Base-by-base conservation (phyloP, 1,140 invertebrate species). In the Bathynomus jamesi region DNA sequence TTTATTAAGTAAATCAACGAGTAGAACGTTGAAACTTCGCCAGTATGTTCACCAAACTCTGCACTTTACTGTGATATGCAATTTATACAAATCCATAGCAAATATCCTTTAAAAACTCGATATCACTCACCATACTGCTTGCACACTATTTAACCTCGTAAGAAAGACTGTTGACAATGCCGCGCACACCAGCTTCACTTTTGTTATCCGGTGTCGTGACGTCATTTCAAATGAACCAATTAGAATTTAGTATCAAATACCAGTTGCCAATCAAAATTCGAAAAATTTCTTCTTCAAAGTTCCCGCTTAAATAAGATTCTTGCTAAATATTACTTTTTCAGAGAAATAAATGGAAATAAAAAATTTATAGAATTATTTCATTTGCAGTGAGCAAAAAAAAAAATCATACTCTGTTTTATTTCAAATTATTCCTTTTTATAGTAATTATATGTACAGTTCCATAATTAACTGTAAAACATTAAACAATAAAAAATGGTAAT, bases 11-110 rank as follows among this genome's bases (percentile, higher is more conserved):
- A 83, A 84, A 83, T 82, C 81, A 66, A 66, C 69, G 78, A 80
- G 61, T 82, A 81, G 77, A 63, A 8, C 13, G 68, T 79, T 78
- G 70, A 85, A 84, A 85, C 79, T 84, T 82, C 68, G 82, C 74
- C 80, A 84, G 83, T 29, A 61, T n/a, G 69, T 72, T 70, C 71
- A 69, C 21, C 28, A 80, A 73, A 77, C 21, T 69, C 67, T 70
- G 67, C 29, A 63, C 76, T 78, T 78, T 78, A 69, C 60, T 60
- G 53, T 60, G 70, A 69, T 78, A 76, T 53, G 32, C 61, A 65
- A 65, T 63, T 78, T 65, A 75, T 17, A 8, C 7, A 40, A 7
- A 8, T 8, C 7, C 7, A 40, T 40, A 40, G 7, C 7, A 40
- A 40, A 40, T 40, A 8, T 40, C 7, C 7, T 40, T 40, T 8